Conservation (phyloP, 2,113 vertebrate genomes). For the Petaurus breviceps region DNA sequence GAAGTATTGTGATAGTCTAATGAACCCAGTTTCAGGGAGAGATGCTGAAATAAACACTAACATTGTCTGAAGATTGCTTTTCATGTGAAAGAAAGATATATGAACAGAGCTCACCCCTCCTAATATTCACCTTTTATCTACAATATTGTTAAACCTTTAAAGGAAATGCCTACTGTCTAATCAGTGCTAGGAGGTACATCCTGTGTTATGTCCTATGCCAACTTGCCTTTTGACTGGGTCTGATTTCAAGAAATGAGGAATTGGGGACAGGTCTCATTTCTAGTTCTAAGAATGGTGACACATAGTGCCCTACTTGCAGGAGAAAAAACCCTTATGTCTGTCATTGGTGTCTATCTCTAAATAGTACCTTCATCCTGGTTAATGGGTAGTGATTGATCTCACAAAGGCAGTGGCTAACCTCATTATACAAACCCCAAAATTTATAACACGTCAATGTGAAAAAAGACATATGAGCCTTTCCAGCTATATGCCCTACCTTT, state of each 20-base stretch:
- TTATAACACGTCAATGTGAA: not conserved
- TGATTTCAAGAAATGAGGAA: conserved; percentile 27
- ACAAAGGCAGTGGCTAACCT: not conserved
- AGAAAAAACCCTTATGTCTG: not conserved
- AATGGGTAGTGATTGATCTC: not conserved
- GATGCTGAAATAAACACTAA: too few relatives aligned
- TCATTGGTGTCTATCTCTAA: not conserved
- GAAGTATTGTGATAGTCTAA: conserved; percentile 1
- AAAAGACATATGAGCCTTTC: not conserved
- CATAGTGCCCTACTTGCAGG: not conserved
- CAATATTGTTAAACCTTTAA: not conserved
- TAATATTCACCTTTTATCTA: not conserved
- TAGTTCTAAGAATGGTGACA: conserved; percentile 14
- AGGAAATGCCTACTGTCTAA: not conserved
- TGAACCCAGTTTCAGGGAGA: not conserved
- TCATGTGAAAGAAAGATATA: not conserved
- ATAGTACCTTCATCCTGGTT: conserved; percentile 11
- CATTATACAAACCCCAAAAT: not conserved
- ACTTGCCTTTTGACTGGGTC: not conserved
- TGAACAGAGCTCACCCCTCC: not conserved
- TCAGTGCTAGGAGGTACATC: not conserved
- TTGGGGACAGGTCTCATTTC: not conserved
- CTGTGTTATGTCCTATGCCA: accelerated
- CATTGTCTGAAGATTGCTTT: not conserved
- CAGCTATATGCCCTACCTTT: not conserved